These are phyloP conservation scores for Molorchus minor DNA, from an alignment of 2,888 invertebrate genomes.

Conservation along the genomic window DNA sequence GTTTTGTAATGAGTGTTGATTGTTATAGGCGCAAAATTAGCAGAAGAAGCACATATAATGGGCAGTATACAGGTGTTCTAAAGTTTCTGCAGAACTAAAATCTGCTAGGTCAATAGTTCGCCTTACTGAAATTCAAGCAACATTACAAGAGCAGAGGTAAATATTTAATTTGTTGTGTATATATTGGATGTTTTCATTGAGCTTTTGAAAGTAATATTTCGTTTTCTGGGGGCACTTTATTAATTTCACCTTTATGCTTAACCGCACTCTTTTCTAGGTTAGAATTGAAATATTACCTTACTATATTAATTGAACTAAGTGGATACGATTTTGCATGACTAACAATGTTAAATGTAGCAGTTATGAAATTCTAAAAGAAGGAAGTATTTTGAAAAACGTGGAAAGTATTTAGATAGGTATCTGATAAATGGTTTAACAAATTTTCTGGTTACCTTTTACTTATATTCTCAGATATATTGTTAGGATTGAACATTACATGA, in stretches of 20 bases:
- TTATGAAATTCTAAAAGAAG: conserved; percentile 36
- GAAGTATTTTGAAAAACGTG: conserved; percentile 36
- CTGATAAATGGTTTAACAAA: conserved; percentile 6
- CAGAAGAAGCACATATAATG: conserved; percentile 90
- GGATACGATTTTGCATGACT: conserved; percentile 41
- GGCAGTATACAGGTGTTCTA: conserved; percentile 93
- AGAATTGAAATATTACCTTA: conserved; percentile 39
- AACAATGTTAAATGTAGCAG: conserved; percentile 41
- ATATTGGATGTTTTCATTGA: conserved; percentile 1
- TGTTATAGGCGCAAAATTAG: conserved; percentile 82
- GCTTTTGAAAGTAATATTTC: no score
- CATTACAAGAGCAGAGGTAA: conserved; percentile 97
- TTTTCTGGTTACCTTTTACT: not conserved
- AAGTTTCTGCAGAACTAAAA: conserved; percentile 94
- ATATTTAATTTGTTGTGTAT: conserved; percentile 44
- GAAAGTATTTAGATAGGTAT: conserved; percentile 42
- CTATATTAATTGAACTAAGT: conserved; percentile 39
- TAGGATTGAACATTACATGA: no score
- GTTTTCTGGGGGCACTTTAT: not conserved
- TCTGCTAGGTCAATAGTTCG: conserved; percentile 94
- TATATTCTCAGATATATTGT: not conserved
- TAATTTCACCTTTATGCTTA: conserved; percentile 3
- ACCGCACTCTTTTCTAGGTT: conserved; percentile 34
- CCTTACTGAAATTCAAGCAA: conserved; percentile 95
- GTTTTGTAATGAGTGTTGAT: conserved; percentile 12